Conservation (phyloP, 2,888 invertebrate species). For the Drosophila stalkeri region DNA sequence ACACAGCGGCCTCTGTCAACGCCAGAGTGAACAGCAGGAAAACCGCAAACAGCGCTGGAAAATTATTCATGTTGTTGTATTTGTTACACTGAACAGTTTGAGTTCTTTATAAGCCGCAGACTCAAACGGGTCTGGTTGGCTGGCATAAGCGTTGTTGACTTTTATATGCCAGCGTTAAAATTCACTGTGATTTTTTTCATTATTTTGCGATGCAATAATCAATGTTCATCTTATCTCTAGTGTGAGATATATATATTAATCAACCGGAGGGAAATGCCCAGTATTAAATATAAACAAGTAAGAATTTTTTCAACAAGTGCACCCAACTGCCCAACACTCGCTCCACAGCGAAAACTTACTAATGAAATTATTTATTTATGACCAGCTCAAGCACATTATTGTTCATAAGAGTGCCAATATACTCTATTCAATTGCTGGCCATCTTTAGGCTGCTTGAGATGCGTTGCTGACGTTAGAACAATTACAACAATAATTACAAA, state of each 20-base stretch:
- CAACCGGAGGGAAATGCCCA: constrained; percentile 71
- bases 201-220: constrained; percentile 11
- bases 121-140: constrained; percentile 63
- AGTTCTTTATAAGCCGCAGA: constrained; percentile 26
- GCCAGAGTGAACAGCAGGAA: constrained; percentile 50
- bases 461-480: constrained; percentile 28
- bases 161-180: constrained; percentile 56
- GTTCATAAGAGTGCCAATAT: neutral
- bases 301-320: too few relatives aligned
- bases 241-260: constrained; percentile 50
- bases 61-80: constrained; percentile 46
- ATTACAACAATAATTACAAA: constrained; percentile 27
- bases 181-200: constrained; percentile 33
- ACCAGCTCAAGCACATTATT: too few relatives aligned
- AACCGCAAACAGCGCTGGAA: constrained; percentile 45
- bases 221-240: constrained; percentile 50
- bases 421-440: neutral
- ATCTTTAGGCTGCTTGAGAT: neutral
- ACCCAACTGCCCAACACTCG: neutral
- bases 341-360: neutral
- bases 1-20: constrained; percentile 66
- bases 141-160: constrained; percentile 38
- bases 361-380: neutral
- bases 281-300: constrained; percentile 23
- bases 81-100: neutral